A percentile compares a stretch with the other conserved stretches of the same genome.
Evolutionary conservation across 2,797 vertebrate species (phyloP).

Genomic region (Dendrocincla tyrannina): DNA sequence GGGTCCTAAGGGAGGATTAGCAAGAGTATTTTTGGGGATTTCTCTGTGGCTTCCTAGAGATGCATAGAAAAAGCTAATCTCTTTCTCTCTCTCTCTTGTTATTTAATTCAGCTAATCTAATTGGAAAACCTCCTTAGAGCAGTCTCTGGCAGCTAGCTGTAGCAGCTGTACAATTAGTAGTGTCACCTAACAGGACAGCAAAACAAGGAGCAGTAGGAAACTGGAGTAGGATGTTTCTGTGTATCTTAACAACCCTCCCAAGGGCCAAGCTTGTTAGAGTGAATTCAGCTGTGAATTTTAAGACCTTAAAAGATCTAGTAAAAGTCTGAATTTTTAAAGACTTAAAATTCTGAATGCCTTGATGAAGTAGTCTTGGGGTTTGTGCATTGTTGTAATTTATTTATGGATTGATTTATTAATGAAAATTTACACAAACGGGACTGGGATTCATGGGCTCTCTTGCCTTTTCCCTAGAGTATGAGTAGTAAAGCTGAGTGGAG

Average conservation of each 20-base stretch:
- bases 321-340: not conserved
- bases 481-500: not conserved
- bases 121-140: conserved; percentile 29
- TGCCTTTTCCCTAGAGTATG: not conserved
- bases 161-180: conserved; percentile 22
- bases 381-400: not conserved
- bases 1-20: conserved; percentile 19
- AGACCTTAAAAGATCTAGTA: not conserved
- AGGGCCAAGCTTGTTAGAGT: not conserved
- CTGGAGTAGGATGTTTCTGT: not conserved
- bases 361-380: not conserved
- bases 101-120: conserved; percentile 43
- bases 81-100: not conserved
- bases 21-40: not conserved
- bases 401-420: not conserved
- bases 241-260: not conserved
- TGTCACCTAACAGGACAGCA: conserved; percentile 17
- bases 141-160: not conserved
- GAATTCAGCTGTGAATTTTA: not conserved
- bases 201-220: conserved; percentile 8
- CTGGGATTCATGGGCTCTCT: not conserved
- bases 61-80: not conserved
- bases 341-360: not conserved
- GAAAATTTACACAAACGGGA: not conserved
- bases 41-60: conserved; percentile 23